Conservation (phyloP, 1,140 invertebrate genomes). For the Drosophila hydei region DNA sequence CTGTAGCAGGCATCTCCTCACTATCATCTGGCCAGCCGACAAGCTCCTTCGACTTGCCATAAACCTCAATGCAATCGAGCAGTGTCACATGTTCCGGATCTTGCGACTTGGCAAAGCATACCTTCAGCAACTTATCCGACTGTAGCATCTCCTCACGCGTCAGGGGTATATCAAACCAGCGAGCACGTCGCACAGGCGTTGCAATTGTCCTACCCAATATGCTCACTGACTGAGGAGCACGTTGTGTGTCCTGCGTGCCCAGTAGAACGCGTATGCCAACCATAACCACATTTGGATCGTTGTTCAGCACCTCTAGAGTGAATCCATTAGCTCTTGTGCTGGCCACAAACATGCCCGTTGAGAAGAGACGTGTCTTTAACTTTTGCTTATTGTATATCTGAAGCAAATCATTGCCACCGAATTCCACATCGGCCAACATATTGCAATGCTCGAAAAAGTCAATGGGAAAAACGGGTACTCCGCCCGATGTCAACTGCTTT, state of each 20-base stretch:
- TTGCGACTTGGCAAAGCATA: constrained; percentile 95
- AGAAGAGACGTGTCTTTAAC: constrained; percentile 96
- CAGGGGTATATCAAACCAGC: constrained; percentile 98
- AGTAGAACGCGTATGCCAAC: constrained; percentile 93
- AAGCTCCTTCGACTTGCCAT: constrained; percentile 97
- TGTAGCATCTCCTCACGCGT: constrained; percentile 96
- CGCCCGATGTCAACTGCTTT: constrained; percentile 64
- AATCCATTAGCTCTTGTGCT: constrained; percentile 95
- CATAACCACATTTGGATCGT: constrained; percentile 94
- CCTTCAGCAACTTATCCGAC: constrained; percentile 95
- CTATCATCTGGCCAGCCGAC: constrained; percentile 99
- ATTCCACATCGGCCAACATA: constrained; percentile 95
- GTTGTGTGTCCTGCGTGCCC: constrained; percentile 93
- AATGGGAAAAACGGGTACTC: constrained; percentile 89
- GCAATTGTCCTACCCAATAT: constrained; percentile 93
- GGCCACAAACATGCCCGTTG: constrained; percentile 94
- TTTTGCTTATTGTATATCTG: constrained; percentile 98
- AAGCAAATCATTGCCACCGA: constrained; percentile 96
- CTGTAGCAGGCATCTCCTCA: constrained; percentile 88
- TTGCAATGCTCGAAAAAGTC: constrained; percentile 99
- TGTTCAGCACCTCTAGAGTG: constrained; percentile 94
- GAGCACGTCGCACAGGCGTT: constrained; percentile 89
- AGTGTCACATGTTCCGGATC: constrained; percentile 95
- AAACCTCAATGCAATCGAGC: constrained; percentile 95
- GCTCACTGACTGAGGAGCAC: constrained; percentile 89